Percentiles rank a stretch among this genome's conserved stretches.
Conservation (phyloP, 2,797 vertebrate species). For the Sphaeramia orbicularis region DNA sequence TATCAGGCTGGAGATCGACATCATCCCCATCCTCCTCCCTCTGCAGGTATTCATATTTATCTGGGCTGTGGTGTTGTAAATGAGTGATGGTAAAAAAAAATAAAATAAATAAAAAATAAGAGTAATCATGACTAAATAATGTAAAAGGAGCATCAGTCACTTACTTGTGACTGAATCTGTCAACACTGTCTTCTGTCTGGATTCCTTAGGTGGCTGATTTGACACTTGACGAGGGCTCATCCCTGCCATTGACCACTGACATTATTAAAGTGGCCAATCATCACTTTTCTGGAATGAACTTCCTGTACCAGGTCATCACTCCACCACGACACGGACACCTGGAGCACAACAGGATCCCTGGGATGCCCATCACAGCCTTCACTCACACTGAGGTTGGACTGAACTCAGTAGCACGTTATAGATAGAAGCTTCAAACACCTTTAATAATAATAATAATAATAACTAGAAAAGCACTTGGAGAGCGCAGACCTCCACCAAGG, state of each 20-base stretch:
- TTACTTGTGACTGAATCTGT: too few species aligned
- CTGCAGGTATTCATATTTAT: constrained; percentile 72
- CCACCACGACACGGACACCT: constrained; percentile 88
- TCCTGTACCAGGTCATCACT: constrained; percentile 87
- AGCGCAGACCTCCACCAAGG: too few species aligned
- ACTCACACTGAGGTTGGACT: constrained; percentile 89
- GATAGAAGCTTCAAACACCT: too few species aligned
- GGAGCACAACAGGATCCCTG: constrained; percentile 87
- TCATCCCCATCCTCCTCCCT: constrained; percentile 88
- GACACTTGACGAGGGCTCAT: constrained; percentile 89
- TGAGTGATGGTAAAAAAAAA: too few species aligned
- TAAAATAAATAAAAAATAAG: too few species aligned
- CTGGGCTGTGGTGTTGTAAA: too few species aligned
- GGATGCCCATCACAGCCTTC: constrained; percentile 87
- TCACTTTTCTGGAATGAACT: constrained; percentile 88
- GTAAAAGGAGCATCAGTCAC: too few species aligned
- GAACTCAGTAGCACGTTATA: too few species aligned
- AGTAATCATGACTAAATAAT: too few species aligned
- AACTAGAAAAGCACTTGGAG: too few species aligned
- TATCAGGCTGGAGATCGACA: constrained; percentile 84
- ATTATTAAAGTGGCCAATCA: constrained; percentile 85
- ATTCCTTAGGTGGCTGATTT: constrained; percentile 83
- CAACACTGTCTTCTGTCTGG: constrained; percentile 2
- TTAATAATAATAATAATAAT: too few species aligned
- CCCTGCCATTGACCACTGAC: constrained; percentile 82